phyloP scores from a whole-genome alignment of 2,888 invertebrate genomes.

The Abrostola triplasia region DNA sequence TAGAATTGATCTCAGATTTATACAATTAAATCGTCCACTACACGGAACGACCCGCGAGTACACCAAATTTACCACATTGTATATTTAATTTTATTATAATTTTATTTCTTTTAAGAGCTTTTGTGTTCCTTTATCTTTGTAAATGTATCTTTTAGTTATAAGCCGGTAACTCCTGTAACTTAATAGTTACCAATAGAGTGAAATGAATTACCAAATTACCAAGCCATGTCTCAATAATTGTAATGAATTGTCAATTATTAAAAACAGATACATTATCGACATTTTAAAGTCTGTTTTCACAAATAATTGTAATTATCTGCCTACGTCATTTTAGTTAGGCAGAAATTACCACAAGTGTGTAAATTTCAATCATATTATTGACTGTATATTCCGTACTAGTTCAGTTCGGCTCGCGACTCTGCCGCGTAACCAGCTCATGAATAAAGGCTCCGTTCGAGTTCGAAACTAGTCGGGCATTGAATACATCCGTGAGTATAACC shows the following conservation, averaged over 20 bases:
- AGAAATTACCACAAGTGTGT: no score
- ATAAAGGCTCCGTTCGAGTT: no score
- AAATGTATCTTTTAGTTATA: constrained; percentile 65
- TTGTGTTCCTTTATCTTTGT: constrained; percentile 84
- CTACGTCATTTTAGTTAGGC: constrained; percentile 14
- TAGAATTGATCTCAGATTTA: constrained; percentile 81
- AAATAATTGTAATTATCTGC: constrained; percentile 27
- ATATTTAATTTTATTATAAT: constrained; percentile 69
- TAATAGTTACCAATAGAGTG: constrained; percentile 50
- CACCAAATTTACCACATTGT: constrained; percentile 85
- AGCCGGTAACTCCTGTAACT: constrained; percentile 50
- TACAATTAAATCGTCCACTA: constrained; percentile 62
- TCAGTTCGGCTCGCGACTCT: no score
- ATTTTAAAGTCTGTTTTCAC: constrained; percentile 30
- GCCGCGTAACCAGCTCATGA: no score
- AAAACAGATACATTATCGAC: constrained; percentile 23
- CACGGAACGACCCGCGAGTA: constrained; percentile 73
- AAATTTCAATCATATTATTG: no score
- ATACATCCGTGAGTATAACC: no score
- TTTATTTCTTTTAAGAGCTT: constrained; percentile 74
- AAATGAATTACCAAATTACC: constrained; percentile 52
- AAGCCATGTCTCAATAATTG: constrained; percentile 34
- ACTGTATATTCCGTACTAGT: no score
- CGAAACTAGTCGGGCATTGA: no score
- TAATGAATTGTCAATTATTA: constrained; percentile 52